Evolutionary conservation across 2,797 vertebrate species (phyloP), one percentile per base, ranked within the genome.

Genomic region (Myiotriccus ornatus): DNA sequence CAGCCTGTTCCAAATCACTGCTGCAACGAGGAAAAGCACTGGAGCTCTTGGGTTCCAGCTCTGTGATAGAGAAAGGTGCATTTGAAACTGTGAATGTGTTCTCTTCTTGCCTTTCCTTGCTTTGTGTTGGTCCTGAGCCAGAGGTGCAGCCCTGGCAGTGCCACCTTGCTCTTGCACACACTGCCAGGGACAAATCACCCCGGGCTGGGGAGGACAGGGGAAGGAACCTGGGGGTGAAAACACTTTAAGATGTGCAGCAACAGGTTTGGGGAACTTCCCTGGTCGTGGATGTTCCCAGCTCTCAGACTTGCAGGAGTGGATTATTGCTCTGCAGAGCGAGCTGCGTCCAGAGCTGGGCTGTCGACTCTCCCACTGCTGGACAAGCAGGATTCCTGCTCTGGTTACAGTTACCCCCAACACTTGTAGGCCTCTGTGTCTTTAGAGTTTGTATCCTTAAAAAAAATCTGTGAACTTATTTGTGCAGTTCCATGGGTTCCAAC

Each of bases 161-260:
- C 3, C 27, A 11, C 20, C 83, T 22, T 28, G 52, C 67, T 49
- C 63, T 16, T 7, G 35, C 37, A 2, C 7, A 0, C 14, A 0
- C 56, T 60, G 59, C 75, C 8, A 3, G 30, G 56, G 30, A 32
- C 22, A 4, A 20, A 3, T 8, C 30, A 1, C 2, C 0, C 43
- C 1, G 2, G 27, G 27, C 27, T 6, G 3, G 12, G 21, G 44
- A 63, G 18, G 20, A 24, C 14, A 12, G 44, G 62, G 47, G n/a
- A 1, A 13, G 53, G 83, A 50, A 2, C 0, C 0, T 9, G 27
- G 30, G 3, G 1, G 0, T 28, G 49, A 75, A 16, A 39, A 10
- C 0, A 4, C 89, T 83, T 32, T n/a, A 15, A 70, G 43, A 21
- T 37, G 1, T 3, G 27, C 37, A 67, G 63, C 71, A 43, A 0